Evolutionary conservation across 2,888 invertebrate species (phyloP).

Genomic region (Sminthurides aquaticus): DNA sequence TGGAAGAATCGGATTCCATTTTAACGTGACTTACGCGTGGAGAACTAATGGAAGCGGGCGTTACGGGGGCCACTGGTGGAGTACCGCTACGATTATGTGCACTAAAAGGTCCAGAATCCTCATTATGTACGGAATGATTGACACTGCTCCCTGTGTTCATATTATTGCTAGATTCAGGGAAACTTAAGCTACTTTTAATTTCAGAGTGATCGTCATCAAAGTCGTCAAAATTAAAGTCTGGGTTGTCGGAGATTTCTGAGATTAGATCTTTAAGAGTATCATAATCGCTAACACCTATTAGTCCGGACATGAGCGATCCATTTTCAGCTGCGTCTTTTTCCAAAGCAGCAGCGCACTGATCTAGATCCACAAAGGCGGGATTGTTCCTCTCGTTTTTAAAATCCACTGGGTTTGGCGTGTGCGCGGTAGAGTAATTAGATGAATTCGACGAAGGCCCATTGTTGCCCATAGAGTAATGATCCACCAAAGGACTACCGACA

Average conservation of each 20-base stretch:
- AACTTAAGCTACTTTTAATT: background rate
- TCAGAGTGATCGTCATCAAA: slow-evolving; percentile 53
- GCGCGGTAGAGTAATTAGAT: slow-evolving; percentile 16
- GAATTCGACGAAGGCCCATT: slow-evolving; percentile 11
- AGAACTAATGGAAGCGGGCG: slow-evolving; percentile 18
- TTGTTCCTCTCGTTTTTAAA: slow-evolving; percentile 68
- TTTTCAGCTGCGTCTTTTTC: slow-evolving; percentile 70
- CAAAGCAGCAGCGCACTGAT: slow-evolving; percentile 73
- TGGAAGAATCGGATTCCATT: slow-evolving; percentile 10
- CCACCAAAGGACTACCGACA: slow-evolving; percentile 14
- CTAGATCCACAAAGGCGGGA: slow-evolving; percentile 76
- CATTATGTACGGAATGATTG: background rate
- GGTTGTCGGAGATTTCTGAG: slow-evolving; percentile 73
- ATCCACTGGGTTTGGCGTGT: slow-evolving; percentile 53
- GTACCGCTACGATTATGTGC: slow-evolving; percentile 12
- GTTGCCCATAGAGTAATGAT: slow-evolving; percentile 4
- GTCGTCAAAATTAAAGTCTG: slow-evolving; percentile 68
- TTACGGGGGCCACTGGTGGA: slow-evolving; percentile 25
- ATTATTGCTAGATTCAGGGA: background rate
- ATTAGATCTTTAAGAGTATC: slow-evolving; percentile 78
- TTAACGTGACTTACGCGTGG: slow-evolving; percentile 22
- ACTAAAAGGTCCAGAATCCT: slow-evolving; percentile 11
- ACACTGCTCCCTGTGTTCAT: background rate
- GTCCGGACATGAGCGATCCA: slow-evolving; percentile 61
- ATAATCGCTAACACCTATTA: slow-evolving; percentile 58